Evolutionary conservation across 2,797 vertebrate species (phyloP).

Genomic region (Danio aesculapii): DNA sequence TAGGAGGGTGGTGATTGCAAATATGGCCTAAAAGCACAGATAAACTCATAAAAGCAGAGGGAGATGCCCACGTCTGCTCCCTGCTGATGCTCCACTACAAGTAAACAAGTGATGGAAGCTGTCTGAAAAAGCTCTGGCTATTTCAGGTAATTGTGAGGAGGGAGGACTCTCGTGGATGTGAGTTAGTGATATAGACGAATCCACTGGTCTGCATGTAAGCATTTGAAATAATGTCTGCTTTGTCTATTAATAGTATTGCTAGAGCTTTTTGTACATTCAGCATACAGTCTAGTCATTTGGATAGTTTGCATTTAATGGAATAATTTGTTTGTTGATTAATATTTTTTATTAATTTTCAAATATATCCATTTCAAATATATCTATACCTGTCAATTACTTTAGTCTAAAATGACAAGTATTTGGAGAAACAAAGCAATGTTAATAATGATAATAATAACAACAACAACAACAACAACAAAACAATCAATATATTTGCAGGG

Average conservation of each 20-base stretch:
- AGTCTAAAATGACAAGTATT: too few species aligned
- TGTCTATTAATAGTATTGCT: background rate
- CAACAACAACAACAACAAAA: too few species aligned
- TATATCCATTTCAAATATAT: too few species aligned
- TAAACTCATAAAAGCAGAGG: background rate
- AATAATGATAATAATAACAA: too few species aligned
- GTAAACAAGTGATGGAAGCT: background rate
- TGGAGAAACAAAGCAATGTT: too few species aligned
- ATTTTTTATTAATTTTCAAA: too few species aligned
- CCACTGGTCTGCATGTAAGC: background rate
- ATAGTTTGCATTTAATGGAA: background rate
- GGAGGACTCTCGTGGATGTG: background rate
- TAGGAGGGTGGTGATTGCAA: slow-evolving; percentile 1
- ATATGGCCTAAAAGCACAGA: background rate
- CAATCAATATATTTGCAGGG: too few species aligned
- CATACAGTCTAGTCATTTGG: background rate
- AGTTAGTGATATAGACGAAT: background rate
- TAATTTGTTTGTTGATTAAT: background rate
- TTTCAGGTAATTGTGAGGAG: background rate
- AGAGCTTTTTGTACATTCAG: too few species aligned
- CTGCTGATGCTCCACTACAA: background rate
- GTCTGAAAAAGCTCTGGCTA: background rate
- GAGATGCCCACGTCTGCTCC: background rate
- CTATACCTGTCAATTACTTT: too few species aligned
- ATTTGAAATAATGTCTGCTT: background rate